Evolutionary conservation across 2,888 invertebrate species (phyloP), one percentile per base, ranked within the genome.

Genomic region (Zygaena filipendulae): DNA sequence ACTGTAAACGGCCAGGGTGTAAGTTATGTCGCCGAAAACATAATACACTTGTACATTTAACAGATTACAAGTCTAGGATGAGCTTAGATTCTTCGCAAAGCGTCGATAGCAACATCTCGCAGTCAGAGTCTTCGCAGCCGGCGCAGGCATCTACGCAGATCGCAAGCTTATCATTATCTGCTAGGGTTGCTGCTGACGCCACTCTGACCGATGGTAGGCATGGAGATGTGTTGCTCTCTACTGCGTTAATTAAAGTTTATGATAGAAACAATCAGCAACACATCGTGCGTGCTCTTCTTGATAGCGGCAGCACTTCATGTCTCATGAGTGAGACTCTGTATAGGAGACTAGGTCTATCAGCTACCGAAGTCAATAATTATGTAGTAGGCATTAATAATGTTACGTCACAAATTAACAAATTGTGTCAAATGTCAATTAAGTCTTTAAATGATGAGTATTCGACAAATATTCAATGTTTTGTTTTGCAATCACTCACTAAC

Each of bases 291-390:
- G 22, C 14, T 21, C 19, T 25, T 10, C 25, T 28, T n/a, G 32
- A 32, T 25, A 25, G 22, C 12, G 28, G 28, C n/a, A 32, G 32
- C 18, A 28, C 28, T n/a, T 28, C 32, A 2, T 28, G 28, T 13
- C 8, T 32, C 5, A 32, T 32, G 13, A 25, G 24, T 2, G 32
- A 32, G 11, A 12, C n/a, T 2, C 7, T 28, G 3, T 25, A 13
- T 7, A 22, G 28, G 7, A 4, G 7, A 7, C 16, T 16, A 16
- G 7, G 7, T 16, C 4, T 16, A 16, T 7, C 4, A 16, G 7
- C 16, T 6, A 16, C 4, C 4, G 5, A 16, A 7, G 16, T 16
- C 4, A 7, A 16, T 16, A 7, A 7, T 6, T 16, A 4, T 4
- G 16, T 16, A 16, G 4, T 16, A 6, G 16, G 16, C 16, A 16